Conservation (phyloP, 2,113 vertebrate species). For the Corvus moneduloides region DNA sequence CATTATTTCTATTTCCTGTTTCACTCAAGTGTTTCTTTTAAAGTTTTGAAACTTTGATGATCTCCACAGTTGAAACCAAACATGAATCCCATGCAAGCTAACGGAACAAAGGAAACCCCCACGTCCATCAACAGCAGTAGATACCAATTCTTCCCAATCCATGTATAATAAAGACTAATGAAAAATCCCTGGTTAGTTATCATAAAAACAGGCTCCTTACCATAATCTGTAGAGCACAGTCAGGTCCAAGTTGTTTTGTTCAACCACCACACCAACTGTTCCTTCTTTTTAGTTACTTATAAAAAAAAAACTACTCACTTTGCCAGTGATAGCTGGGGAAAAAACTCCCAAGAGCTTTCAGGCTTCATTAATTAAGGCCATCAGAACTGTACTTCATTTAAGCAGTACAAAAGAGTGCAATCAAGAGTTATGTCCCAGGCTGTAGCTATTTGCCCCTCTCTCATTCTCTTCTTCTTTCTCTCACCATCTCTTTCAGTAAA, state of each 20-base stretch:
- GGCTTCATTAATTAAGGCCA: constrained; percentile 20
- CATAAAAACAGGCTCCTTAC: constrained; percentile 58
- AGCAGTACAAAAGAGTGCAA: neutral
- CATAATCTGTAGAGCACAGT: constrained; percentile 55
- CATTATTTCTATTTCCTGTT: constrained; percentile 14
- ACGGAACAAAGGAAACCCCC: neutral
- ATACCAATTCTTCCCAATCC: neutral
- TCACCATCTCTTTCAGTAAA: constrained; percentile 51
- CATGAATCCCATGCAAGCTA: neutral
- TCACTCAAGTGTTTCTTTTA: neutral
- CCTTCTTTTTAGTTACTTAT: constrained; percentile 30
- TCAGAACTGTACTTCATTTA: constrained; percentile 28
- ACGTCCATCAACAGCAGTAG: neutral
- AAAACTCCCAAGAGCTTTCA: neutral
- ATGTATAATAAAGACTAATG: neutral
- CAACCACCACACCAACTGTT: constrained; percentile 38
- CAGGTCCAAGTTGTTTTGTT: constrained; percentile 34
- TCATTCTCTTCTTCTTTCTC: neutral
- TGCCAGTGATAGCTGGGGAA: neutral
- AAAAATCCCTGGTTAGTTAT: neutral
- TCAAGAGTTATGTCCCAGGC: neutral
- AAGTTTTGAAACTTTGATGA: neutral
- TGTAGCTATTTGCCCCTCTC: constrained; percentile 34
- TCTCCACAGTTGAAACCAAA: neutral
- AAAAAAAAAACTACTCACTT: neutral